Evolutionary conservation across 2,113 vertebrate species (phyloP).

Genomic region (Oreotragus oreotragus): DNA sequence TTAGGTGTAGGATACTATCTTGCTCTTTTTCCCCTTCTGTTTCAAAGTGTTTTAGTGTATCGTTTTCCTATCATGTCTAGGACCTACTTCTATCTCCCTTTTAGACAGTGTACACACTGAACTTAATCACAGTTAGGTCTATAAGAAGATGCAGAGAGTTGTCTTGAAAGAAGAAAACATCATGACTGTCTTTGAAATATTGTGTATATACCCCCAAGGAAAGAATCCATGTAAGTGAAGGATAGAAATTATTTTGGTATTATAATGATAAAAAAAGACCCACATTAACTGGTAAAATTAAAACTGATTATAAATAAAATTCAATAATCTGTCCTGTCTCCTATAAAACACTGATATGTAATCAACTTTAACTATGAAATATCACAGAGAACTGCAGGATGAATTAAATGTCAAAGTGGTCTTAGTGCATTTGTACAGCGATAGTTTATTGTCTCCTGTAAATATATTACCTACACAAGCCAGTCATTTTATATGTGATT

Average conservation of each 20-base stretch:
- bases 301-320: background rate
- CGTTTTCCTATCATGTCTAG: background rate
- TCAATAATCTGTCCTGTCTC: background rate
- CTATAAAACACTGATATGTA: background rate
- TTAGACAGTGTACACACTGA: background rate
- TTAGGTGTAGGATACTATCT: background rate
- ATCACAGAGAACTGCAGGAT: background rate
- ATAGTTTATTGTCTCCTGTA: slow-evolving; percentile 38
- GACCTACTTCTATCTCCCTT: background rate
- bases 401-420: background rate
- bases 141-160: background rate
- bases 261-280: background rate
- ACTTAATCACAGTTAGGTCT: background rate
- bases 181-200: background rate
- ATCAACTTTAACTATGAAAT: background rate
- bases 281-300: background rate
- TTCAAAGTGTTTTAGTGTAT: background rate
- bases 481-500: slow-evolving; percentile 37
- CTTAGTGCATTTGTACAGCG: slow-evolving; percentile 10
- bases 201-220: background rate
- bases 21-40: background rate
- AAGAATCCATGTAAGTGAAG: background rate
- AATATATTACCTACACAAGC: slow-evolving; percentile 18
- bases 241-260: background rate
- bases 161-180: background rate